Percentiles rank a stretch among this genome's conserved stretches.
Evolutionary conservation across 2,888 invertebrate species (phyloP).

Genomic region (Microplitis deprimator): DNA sequence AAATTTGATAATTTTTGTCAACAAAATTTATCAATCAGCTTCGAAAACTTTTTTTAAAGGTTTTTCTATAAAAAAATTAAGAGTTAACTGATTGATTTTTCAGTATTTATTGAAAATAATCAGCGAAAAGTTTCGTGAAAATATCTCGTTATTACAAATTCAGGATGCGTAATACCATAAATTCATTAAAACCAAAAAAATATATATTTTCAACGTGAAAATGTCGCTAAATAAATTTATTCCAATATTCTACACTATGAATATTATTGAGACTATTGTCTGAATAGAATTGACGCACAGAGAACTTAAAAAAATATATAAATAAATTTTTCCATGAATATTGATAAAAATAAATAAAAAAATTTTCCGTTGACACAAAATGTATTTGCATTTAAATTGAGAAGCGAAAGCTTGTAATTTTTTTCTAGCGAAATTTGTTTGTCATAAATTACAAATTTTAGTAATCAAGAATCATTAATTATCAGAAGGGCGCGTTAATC

Average conservation of each 20-base stretch:
- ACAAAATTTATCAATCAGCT: no score
- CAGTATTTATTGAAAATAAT: neutral
- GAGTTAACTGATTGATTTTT: neutral
- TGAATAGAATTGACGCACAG: neutral
- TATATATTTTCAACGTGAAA: neutral
- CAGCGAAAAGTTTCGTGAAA: neutral
- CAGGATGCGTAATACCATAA: neutral
- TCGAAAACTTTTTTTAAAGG: neutral
- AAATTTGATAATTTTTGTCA: no score
- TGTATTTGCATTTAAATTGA: neutral
- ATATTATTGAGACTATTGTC: neutral
- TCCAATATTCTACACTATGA: neutral
- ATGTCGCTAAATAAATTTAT: neutral
- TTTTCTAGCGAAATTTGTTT: no score
- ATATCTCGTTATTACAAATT: neutral
- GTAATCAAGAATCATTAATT: neutral
- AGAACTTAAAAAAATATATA: neutral
- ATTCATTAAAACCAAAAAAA: neutral
- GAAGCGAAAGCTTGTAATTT: neutral
- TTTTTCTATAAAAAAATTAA: neutral
- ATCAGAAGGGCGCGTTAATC: constrained; percentile 9
- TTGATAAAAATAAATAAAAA: neutral
- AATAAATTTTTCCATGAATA: neutral
- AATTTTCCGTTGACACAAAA: neutral
- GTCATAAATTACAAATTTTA: no score